Base-by-base conservation (phyloP, 2,888 invertebrate genomes). In the Folsomia candida region DNA sequence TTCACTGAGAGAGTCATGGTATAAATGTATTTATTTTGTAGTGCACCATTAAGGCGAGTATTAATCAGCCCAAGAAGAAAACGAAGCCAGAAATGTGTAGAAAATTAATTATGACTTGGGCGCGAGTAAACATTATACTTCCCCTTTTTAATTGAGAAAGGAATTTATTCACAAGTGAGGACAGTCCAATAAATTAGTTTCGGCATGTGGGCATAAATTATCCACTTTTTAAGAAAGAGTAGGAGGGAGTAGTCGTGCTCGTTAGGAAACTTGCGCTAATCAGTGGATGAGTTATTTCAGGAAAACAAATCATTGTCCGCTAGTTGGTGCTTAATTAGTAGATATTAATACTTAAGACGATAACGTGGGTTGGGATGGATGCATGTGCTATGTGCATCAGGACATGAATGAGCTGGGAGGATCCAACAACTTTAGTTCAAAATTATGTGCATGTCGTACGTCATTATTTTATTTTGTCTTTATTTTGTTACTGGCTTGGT, bases 141-240 rank as follows among this genome's bases (percentile, higher is more conserved):
- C 18, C 22, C 4, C 20, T 54, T 54, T 22, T 54, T 54, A 54
- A 54, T 54, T 54, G 54, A 54, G 54, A 6, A 54, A 54, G 22
- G 54, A 54, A 54, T 54, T 6, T 54, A n/a, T 22, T n/a, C n/a
- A n/a, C n/a, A 54, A 14, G 54, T 22, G 54, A 54, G 54, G 54
- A 54, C 54, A 54, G 11, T 54, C 22, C 54, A 54, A 54, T 54
- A 54, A 54, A 54, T 54, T 54, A 54, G 22, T 54, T 54, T 54
- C n/a, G 54, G 54, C 54, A 54, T 54, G 6, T 54, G 54, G 20
- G 14, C 37, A 37, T 37, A 37, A 37, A 37, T 37, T 37, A 37
- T 37, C 37, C 4, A 37, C 37, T 37, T 14, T 9, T 37, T 37
- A 37, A 37, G 37, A 37, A 37, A 14, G 37, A 4, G 14, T 37